These are phyloP conservation scores for Apodemus agrarius DNA, from an alignment of 2,797 vertebrate genomes.

Conservation along the genomic window DNA sequence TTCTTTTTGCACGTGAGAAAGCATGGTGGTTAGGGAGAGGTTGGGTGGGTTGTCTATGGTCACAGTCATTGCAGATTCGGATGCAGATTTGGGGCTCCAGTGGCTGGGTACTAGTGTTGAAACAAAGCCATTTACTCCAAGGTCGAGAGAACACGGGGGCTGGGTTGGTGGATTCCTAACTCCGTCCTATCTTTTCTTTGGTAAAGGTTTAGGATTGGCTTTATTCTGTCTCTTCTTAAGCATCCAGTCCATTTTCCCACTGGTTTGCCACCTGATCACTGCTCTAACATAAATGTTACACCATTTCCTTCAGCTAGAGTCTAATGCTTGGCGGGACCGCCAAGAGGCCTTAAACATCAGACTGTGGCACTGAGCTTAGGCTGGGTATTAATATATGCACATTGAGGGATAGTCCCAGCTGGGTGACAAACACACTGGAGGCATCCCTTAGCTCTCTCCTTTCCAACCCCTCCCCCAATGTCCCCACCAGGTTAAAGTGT, in stretches of 20 bases:
- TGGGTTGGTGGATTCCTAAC: background rate
- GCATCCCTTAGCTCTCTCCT: background rate
- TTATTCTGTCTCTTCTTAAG: background rate
- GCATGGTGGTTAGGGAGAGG: background rate
- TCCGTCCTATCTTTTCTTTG: background rate
- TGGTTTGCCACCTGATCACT: background rate
- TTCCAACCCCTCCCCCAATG: rapidly evolving
- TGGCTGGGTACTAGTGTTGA: background rate
- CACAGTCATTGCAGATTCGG: background rate
- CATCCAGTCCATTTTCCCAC: background rate
- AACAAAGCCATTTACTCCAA: background rate
- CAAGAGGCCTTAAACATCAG: background rate
- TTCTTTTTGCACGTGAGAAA: background rate
- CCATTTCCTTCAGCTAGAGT: background rate
- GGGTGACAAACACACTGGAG: too few relatives aligned
- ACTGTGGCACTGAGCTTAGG: background rate
- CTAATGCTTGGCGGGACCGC: background rate
- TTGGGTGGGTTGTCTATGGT: background rate
- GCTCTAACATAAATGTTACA: background rate
- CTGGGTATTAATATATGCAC: background rate
- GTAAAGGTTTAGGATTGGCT: background rate
- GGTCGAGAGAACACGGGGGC: background rate
- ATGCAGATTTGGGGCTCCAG: background rate
- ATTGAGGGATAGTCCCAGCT: background rate
- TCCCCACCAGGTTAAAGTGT: background rate